Conservation (phyloP, 2,113 vertebrate genomes). For the Trochalopteron elliotii region DNA sequence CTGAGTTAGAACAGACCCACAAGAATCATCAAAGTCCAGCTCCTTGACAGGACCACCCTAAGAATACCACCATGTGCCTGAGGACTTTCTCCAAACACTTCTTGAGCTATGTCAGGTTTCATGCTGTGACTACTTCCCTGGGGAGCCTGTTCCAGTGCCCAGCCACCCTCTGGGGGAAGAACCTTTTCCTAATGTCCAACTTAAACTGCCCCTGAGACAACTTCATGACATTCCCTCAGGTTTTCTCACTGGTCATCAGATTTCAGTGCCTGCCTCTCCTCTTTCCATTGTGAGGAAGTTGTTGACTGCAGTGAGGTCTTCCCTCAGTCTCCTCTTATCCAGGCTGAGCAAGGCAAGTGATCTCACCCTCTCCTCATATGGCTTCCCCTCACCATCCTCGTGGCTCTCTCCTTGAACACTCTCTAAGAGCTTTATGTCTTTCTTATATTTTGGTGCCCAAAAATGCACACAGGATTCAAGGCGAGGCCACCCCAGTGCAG, state of each 20-base stretch:
- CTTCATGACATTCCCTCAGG: neutral
- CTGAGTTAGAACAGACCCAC: neutral
- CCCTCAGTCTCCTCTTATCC: neutral
- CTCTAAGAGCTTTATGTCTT: neutral
- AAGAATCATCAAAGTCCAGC: neutral
- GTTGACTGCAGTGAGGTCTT: neutral
- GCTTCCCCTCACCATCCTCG: neutral
- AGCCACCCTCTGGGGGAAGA: neutral
- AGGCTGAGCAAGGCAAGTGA: neutral
- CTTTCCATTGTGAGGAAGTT: neutral
- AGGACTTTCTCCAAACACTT: neutral
- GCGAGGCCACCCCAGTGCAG: accelerated
- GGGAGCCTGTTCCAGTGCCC: neutral
- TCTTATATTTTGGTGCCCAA: accelerated
- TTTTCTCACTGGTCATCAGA: neutral
- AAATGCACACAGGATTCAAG: neutral
- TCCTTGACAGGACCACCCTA: neutral
- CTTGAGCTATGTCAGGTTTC: neutral
- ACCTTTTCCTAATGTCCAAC: neutral
- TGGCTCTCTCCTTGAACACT: neutral
- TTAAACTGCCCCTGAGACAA: neutral
- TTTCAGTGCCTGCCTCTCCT: neutral
- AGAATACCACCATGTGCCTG: neutral
- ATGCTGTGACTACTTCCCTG: neutral
- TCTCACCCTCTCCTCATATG: neutral